Percentiles rank a stretch among this genome's conserved stretches.
Evolutionary conservation across 2,888 invertebrate species (phyloP).

Genomic region (Creontiades dilutus): DNA sequence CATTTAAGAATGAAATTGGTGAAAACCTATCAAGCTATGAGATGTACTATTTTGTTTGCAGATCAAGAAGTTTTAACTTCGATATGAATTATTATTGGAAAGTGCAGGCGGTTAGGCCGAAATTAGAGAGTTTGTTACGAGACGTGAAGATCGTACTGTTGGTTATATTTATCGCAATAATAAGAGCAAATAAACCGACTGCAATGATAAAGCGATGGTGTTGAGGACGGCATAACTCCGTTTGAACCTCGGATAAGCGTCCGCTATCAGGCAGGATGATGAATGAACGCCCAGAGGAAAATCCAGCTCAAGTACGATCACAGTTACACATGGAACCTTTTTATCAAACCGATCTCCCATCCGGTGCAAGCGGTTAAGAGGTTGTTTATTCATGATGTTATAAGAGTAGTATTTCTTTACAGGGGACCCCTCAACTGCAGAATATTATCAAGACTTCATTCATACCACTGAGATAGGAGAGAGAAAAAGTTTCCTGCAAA

Average conservation of each 20-base stretch:
- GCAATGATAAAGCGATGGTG: conserved; percentile 28
- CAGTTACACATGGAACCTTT: conserved; percentile 40
- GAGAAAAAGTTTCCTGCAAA: background rate
- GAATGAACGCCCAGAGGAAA: conserved; percentile 42
- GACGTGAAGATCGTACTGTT: too few relatives aligned
- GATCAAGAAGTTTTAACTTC: background rate
- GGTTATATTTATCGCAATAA: background rate
- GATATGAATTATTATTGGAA: background rate
- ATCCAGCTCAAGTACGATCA: conserved; percentile 42
- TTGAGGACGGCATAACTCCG: conserved; percentile 39
- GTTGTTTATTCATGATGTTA: conserved; percentile 57
- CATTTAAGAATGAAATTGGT: too few relatives aligned
- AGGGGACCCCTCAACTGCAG: conserved; percentile 41
- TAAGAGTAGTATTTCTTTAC: conserved; percentile 56
- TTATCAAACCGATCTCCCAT: conserved; percentile 51
- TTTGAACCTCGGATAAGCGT: conserved; percentile 22
- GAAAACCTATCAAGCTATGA: too few relatives aligned
- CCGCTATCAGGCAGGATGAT: conserved; percentile 40
- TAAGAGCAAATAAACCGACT: background rate
- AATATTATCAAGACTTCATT: conserved; percentile 58
- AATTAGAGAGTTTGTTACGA: too few relatives aligned
- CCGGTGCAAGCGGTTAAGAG: conserved; percentile 62
- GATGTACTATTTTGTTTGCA: background rate
- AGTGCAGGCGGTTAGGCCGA: too few relatives aligned
- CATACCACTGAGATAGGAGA: background rate